A percentile compares a stretch with the other conserved stretches of the same genome.
Evolutionary conservation across 2,888 invertebrate species (phyloP).

Genomic region (Andrena dorsata): DNA sequence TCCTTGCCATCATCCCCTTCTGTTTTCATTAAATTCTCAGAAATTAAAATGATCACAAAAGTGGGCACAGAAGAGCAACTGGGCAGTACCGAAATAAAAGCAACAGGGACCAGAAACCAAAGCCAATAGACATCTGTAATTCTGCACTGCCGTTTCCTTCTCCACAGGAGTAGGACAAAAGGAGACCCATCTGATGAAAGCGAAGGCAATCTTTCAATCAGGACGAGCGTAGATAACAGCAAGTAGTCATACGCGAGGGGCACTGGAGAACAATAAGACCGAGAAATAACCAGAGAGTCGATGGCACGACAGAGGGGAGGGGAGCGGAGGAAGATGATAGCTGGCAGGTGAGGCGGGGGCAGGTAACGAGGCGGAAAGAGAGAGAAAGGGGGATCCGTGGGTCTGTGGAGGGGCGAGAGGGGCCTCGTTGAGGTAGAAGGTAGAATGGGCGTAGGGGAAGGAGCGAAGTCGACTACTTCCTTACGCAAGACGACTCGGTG

Average conservation of each 20-base stretch:
- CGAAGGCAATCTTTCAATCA: not conserved
- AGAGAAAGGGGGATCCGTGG: slow-evolving; percentile 41
- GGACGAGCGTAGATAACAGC: not conserved
- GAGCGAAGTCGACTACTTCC: slow-evolving; percentile 76
- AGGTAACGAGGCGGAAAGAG: slow-evolving; percentile 29
- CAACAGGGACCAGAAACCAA: no score
- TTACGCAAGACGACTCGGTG: slow-evolving; percentile 79
- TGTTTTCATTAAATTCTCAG: no score
- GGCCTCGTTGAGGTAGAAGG: slow-evolving; percentile 37
- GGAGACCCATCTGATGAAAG: not conserved
- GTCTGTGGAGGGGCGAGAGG: slow-evolving; percentile 46
- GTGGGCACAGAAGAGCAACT: no score
- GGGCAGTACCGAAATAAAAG: no score
- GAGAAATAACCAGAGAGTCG: slow-evolving; percentile 1
- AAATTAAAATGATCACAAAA: no score
- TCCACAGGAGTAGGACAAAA: not conserved
- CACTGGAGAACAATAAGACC: slow-evolving; percentile 32
- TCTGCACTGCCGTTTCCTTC: no score
- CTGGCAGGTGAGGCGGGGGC: slow-evolving; percentile 1
- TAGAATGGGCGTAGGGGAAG: slow-evolving; percentile 45
- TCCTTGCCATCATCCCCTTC: no score
- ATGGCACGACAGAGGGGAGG: not conserved
- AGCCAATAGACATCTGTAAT: no score
- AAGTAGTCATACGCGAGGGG: slow-evolving; percentile 21
- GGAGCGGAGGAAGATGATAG: slow-evolving; percentile 12